A percentile compares a stretch with the other conserved stretches of the same genome.
phyloP scores from a whole-genome alignment of 2,113 vertebrate species.

The Lophius piscatorius region DNA sequence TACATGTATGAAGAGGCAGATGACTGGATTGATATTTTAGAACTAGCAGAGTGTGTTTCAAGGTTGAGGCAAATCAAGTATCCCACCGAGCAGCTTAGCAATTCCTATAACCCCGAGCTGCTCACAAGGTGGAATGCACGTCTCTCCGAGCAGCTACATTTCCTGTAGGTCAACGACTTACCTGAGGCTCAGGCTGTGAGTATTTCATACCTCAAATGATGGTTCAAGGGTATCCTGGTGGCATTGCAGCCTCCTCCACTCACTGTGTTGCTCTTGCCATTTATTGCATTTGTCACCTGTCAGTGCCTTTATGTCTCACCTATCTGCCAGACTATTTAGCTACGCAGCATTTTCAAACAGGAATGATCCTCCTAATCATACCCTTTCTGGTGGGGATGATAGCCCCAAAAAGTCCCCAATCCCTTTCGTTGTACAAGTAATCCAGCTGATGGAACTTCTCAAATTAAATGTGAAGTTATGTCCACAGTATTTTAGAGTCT shows the following conservation, averaged over 20 bases:
- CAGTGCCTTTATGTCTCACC: slow-evolving; percentile 5
- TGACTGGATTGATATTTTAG: slow-evolving; percentile 3
- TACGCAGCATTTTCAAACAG: slow-evolving; percentile 16
- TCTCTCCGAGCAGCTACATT: slow-evolving; percentile 24
- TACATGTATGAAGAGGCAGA: not conserved
- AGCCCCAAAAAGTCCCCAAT: no score
- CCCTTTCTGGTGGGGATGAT: no score
- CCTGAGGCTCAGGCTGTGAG: slow-evolving; percentile 20
- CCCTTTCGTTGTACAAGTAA: no score
- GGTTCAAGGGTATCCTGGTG: slow-evolving; percentile 18
- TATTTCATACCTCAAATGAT: slow-evolving; percentile 31
- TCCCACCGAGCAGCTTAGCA: slow-evolving; percentile 44
- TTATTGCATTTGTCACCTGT: slow-evolving; percentile 14
- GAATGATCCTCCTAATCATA: no score
- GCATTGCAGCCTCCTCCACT: not conserved
- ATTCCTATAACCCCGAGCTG: slow-evolving; percentile 25
- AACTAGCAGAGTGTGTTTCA: slow-evolving; percentile 22
- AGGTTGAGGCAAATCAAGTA: slow-evolving; percentile 32
- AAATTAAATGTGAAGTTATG: no score
- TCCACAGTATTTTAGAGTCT: no score
- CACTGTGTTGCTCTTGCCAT: not conserved
- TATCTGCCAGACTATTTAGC: slow-evolving; percentile 10
- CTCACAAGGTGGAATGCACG: slow-evolving; percentile 43
- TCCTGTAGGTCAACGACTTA: slow-evolving; percentile 37
- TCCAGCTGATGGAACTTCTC: no score